Conservation (phyloP, 2,113 vertebrate species). For the Gobio gobio region DNA sequence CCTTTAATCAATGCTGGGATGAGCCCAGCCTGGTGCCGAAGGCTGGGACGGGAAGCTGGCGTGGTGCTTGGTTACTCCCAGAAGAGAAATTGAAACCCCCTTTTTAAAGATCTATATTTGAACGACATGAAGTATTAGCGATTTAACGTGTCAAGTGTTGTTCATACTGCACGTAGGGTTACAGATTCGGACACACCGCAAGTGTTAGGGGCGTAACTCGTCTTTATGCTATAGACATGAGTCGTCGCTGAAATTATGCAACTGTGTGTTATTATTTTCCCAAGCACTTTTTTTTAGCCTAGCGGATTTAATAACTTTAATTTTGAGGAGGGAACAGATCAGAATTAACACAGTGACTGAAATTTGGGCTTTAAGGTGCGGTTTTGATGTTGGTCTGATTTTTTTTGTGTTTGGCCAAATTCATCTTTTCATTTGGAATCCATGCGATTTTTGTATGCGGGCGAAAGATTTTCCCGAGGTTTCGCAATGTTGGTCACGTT, state of each 20-base stretch:
- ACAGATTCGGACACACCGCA: background rate
- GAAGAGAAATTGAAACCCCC: slow-evolving; percentile 34
- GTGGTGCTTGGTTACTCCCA: slow-evolving; percentile 21
- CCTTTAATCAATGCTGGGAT: slow-evolving; percentile 62
- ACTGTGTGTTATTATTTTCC: background rate
- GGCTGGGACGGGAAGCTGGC: slow-evolving; percentile 51
- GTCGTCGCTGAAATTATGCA: background rate
- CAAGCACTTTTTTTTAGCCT: background rate
- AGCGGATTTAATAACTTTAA: background rate
- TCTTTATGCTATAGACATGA: background rate
- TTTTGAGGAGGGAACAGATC: background rate
- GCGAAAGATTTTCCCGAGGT: too few relatives aligned
- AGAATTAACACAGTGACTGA: background rate
- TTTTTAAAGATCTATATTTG: slow-evolving; percentile 25
- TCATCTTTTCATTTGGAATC: background rate
- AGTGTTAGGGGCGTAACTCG: background rate
- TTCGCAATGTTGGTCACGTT: too few relatives aligned
- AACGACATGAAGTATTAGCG: slow-evolving; percentile 1
- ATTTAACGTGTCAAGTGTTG: background rate
- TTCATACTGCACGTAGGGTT: background rate
- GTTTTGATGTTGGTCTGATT: background rate
- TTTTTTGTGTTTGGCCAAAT: background rate
- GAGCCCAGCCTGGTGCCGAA: slow-evolving; percentile 53
- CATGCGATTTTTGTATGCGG: too few relatives aligned
- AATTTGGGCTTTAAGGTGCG: background rate